These are phyloP conservation scores for Ophraella communa DNA, from an alignment of 2,888 invertebrate genomes.

Conservation along the genomic window DNA sequence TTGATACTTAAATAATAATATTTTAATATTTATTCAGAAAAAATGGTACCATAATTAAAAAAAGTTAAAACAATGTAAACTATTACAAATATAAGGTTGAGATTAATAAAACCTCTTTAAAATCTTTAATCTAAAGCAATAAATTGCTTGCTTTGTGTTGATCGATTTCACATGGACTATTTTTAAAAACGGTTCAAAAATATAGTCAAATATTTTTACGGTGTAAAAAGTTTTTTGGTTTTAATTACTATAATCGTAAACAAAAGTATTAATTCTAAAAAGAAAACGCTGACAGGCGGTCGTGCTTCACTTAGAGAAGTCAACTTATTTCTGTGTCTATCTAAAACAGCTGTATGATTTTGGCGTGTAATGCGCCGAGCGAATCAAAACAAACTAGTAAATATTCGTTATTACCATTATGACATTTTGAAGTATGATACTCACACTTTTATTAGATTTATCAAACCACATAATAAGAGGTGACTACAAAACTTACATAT, in stretches of 20 bases:
- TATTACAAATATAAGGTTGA: too few relatives aligned
- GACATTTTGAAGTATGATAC: not conserved
- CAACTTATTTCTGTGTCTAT: not conserved
- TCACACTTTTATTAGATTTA: not conserved
- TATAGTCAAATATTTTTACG: not conserved
- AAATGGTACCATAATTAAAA: too few relatives aligned
- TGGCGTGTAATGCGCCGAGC: not conserved
- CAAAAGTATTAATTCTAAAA: slow-evolving; percentile 11
- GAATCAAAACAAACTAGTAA: slow-evolving; percentile 10
- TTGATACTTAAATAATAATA: not conserved
- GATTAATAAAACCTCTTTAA: too few relatives aligned
- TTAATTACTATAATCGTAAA: slow-evolving; percentile 19
- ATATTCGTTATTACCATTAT: slow-evolving; percentile 3
- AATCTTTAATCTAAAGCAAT: too few relatives aligned
- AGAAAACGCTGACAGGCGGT: slow-evolving; percentile 13
- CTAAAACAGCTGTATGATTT: slow-evolving; percentile 9
- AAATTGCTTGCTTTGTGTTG: too few relatives aligned
- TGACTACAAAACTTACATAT: not conserved
- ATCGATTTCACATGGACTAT: not conserved
- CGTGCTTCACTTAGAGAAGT: slow-evolving; percentile 11
- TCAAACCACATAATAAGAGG: not conserved
- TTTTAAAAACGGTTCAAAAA: not conserved
- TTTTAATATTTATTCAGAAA: too few relatives aligned
- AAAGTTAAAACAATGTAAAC: too few relatives aligned
- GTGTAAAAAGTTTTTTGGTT: slow-evolving; percentile 1